Percentiles rank a stretch among this genome's conserved stretches.
Evolutionary conservation across 2,797 vertebrate genomes (phyloP).

Genomic region (Tokudaia tokunoshimensis): DNA sequence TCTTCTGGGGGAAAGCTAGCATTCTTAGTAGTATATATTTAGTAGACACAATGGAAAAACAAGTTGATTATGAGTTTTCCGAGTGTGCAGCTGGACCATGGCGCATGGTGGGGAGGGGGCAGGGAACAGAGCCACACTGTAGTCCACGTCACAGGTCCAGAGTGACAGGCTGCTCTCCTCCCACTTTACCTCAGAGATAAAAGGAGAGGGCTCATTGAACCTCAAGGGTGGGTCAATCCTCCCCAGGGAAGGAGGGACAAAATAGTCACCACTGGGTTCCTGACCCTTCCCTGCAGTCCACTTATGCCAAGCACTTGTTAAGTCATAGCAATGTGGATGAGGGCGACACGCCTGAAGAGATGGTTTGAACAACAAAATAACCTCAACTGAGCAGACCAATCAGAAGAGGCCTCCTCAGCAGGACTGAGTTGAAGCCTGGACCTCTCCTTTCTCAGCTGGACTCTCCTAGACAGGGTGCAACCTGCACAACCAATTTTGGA

Average conservation of each 20-base stretch:
- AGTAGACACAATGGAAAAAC: constrained; percentile 42
- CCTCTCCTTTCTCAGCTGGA: neutral
- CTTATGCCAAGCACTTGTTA: neutral
- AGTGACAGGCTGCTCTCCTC: neutral
- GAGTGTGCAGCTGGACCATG: neutral
- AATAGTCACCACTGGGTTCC: neutral
- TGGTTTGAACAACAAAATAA: neutral
- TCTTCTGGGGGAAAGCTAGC: neutral
- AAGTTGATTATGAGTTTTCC: neutral
- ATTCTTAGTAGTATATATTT: neutral
- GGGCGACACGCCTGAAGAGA: neutral
- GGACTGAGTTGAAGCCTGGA: neutral
- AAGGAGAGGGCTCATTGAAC: neutral
- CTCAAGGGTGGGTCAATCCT: neutral
- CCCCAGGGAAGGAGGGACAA: neutral
- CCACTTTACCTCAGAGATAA: no score
- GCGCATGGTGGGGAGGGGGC: neutral
- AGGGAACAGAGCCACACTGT: neutral
- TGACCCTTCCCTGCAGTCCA: no score
- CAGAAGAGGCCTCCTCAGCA: neutral
- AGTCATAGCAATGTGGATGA: rapidly evolving
- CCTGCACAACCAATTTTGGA: neutral
- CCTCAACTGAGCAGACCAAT: neutral
- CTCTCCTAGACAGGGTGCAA: neutral
- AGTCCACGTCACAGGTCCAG: neutral